Evolutionary conservation across 2,888 invertebrate species (phyloP), one percentile per base, ranked within the genome.

Genomic region (Hydriomena furcata): DNA sequence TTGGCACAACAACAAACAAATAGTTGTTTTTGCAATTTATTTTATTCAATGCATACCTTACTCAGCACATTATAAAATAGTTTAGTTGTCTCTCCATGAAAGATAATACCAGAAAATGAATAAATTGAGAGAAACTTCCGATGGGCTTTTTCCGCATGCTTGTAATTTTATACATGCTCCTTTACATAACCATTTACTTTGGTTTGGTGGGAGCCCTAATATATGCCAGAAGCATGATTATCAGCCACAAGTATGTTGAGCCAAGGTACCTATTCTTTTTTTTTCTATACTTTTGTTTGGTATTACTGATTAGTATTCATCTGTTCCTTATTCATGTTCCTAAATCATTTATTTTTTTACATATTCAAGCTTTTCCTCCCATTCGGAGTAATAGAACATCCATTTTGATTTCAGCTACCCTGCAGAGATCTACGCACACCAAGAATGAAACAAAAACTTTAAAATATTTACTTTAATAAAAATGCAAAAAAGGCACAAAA

Each of bases 131-230:
- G 54, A 47, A 35, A 34, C 48, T 37, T 55, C 65, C 38, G 40
- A 89, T 89, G 88, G 76, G 82, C 38, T 52, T 82, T 2, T 31
- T 87, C 43, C 82, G 86, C 44, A 57, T 71, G 30, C 36, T 83
- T n/a, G 63, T 83, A 17, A 65, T 85, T 35, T 8, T 74, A 25
- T 89, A 88, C 60, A 77, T 89, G 69, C 58, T 87, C 1, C 7
- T 79, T 8, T 88, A 79, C 54, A 65, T 84, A 10, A 56, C 57
- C 1, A 30, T 77, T 35, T 90, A 89, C 58, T 78, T 88, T 27
- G 80, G 79, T 24, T 54, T 88, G 23, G 69, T 90, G 7, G 79
- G 71, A 51, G 75, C 66, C n/a, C 70, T 90, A 3, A 61, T 85
- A 21, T 89, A 86, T 55, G 47, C 81, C 7, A 74, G 87, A 54